A percentile compares a stretch with the other conserved stretches of the same genome.
phyloP scores from a whole-genome alignment of 2,888 invertebrate genomes.

The Drosophila mercatorum region DNA sequence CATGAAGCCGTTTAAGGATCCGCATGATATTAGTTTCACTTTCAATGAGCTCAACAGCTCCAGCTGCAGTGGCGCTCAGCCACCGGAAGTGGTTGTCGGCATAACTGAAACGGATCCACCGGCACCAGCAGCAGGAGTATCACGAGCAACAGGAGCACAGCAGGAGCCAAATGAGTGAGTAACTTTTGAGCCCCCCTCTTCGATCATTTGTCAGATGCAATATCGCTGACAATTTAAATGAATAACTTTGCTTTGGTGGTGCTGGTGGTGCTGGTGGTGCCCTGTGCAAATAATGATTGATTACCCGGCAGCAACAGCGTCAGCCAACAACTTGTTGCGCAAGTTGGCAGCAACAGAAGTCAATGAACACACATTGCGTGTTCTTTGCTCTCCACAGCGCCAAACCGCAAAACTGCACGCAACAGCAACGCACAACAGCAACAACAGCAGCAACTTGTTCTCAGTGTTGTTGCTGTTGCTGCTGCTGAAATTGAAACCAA shows the following conservation, averaged over 20 bases:
- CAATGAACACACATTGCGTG: constrained; percentile 80
- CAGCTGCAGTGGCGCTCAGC: constrained; percentile 3
- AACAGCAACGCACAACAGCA: constrained; percentile 47
- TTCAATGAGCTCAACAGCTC: constrained; percentile 80
- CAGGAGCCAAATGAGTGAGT: constrained; percentile 78
- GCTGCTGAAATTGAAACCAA: constrained; percentile 76
- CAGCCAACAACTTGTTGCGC: constrained; percentile 54
- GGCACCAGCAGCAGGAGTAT: constrained; percentile 1
- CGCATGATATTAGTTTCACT: constrained; percentile 84
- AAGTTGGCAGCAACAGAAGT: constrained; percentile 70
- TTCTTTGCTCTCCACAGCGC: constrained; percentile 42
- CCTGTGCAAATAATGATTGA: constrained; percentile 77
- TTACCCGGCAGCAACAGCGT: constrained; percentile 59
- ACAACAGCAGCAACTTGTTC: constrained; percentile 64
- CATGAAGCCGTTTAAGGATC: constrained; percentile 81
- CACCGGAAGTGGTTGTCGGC: constrained; percentile 57
- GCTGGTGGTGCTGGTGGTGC: constrained; percentile 17
- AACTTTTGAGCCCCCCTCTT: constrained; percentile 54
- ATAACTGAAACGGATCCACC: constrained; percentile 11
- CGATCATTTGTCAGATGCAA: constrained; percentile 79
- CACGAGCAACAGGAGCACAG: constrained; percentile 48
- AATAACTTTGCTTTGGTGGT: constrained; percentile 56
- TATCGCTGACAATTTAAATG: constrained; percentile 81
- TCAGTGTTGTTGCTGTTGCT: constrained; percentile 23
- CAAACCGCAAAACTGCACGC: constrained; percentile 63